These are phyloP conservation scores for Hepsetus odoe DNA, from an alignment of 2,113 vertebrate genomes.

Conservation along the genomic window DNA sequence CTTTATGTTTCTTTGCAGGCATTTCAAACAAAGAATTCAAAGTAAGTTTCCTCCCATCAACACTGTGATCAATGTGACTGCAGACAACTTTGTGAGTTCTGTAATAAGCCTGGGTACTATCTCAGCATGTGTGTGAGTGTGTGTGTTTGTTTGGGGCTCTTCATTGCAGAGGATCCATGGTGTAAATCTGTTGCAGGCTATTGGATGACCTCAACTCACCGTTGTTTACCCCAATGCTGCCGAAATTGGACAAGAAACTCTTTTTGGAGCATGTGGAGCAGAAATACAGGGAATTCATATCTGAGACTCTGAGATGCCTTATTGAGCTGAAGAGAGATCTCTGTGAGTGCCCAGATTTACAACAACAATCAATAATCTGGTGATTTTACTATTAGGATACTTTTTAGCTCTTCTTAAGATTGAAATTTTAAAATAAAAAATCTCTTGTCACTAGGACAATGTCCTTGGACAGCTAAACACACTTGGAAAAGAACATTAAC, in stretches of 20 bases:
- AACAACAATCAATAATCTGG: neutral
- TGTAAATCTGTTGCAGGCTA: conserved; percentile 55
- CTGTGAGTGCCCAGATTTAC: conserved; percentile 60
- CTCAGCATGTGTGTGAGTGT: conserved; percentile 8
- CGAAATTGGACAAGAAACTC: conserved; percentile 67
- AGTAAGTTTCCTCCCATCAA: conserved; percentile 63
- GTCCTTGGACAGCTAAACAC: no score
- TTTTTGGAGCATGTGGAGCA: conserved; percentile 69
- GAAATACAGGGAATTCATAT: conserved; percentile 72
- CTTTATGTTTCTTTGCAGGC: conserved; percentile 61
- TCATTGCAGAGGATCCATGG: neutral
- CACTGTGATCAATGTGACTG: neutral
- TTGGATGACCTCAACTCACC: conserved; percentile 66
- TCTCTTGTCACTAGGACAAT: no score
- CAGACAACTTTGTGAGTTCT: neutral
- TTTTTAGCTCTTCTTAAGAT: no score
- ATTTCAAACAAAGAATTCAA: conserved; percentile 74
- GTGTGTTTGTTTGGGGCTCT: neutral
- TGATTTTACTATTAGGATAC: neutral
- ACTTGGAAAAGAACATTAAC: no score
- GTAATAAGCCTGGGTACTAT: neutral
- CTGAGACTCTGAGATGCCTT: conserved; percentile 67
- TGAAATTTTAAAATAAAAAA: no score
- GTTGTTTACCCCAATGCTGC: conserved; percentile 60
- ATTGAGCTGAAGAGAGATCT: conserved; percentile 72